Evolutionary conservation across 2,888 invertebrate species (phyloP), one percentile per base, ranked within the genome.

Genomic region (Bembecia ichneumoniformis): DNA sequence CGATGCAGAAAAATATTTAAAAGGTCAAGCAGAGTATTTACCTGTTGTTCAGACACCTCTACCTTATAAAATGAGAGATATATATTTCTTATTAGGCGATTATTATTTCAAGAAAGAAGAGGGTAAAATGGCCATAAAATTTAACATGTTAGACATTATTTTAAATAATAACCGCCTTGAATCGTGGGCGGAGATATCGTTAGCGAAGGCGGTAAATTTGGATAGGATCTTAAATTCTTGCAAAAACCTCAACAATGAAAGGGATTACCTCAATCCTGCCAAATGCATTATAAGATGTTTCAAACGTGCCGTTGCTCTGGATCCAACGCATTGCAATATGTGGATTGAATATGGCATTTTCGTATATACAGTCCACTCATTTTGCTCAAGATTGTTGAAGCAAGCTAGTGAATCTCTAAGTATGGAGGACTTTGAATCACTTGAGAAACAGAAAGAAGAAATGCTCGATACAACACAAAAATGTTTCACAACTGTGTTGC

Each of bases 271-370:
- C 36, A 89, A 88, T 47, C 91, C 92, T 57, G 93, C 93, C 0
- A 91, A 91, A 59, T 89, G 92, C 43, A 93, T 94, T 0, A 90
- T 95, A 57, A 88, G 92, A 51, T 96, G 97, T 78, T 97, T 95
- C 69, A 90, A 92, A 60, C 90, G 92, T 58, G 93, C 97, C 1
- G 84, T 96, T 40, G 90, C 92, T 57, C 73, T 97, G 34, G 92
- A 94, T 56, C 90, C 92, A 1, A 90, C 90, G 35, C 92, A 94
- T 65, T 90, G 92, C 46, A 90, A 92, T 48, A 83, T 97, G 62
- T 95, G 95, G 94, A 94, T 96, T 49, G 98, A 98, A 72, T 96
- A 93, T 70, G 98, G 97, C 2, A 92, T 93, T 35, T 94, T 97
- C 65, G 94, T 95, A 2, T 98, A 98, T 66, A 93, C 92, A 59